Conservation (phyloP, 2,113 vertebrate genomes). For the Ophthalmolycus amberensis region DNA sequence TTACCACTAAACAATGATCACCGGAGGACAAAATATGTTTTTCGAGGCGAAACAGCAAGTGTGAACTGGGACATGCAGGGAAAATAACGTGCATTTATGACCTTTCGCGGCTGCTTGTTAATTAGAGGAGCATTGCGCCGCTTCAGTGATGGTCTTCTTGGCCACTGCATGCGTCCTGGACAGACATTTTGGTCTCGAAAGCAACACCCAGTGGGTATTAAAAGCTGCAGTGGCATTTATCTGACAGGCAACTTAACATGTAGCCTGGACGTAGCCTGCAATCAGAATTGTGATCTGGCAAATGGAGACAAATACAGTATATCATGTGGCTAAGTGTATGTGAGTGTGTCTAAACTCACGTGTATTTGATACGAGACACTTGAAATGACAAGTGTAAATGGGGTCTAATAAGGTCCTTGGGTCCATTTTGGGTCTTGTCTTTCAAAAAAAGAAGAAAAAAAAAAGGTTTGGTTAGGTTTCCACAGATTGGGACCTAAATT, state of each 20-base stretch:
- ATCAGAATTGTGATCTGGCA: background rate
- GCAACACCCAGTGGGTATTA: background rate
- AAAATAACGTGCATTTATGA: background rate
- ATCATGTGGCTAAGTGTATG: background rate
- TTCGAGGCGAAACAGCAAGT: background rate
- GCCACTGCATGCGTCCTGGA: background rate
- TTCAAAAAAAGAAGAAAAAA: background rate
- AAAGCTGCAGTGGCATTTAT: background rate
- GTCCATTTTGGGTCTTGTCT: background rate
- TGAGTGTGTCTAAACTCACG: background rate
- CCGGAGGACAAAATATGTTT: background rate
- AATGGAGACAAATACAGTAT: background rate
- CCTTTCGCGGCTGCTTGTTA: background rate
- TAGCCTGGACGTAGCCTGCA: background rate
- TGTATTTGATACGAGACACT: background rate
- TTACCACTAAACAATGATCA: background rate
- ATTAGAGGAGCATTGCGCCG: background rate
- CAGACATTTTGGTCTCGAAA: background rate
- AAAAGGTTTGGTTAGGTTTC: background rate
- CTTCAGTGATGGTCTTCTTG: background rate
- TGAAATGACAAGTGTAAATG: background rate
- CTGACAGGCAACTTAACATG: background rate
- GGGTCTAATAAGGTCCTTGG: background rate
- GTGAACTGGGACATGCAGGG: background rate
- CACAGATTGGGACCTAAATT: background rate